Conservation (phyloP, 2,888 invertebrate genomes). For the Anorthoa munda region DNA sequence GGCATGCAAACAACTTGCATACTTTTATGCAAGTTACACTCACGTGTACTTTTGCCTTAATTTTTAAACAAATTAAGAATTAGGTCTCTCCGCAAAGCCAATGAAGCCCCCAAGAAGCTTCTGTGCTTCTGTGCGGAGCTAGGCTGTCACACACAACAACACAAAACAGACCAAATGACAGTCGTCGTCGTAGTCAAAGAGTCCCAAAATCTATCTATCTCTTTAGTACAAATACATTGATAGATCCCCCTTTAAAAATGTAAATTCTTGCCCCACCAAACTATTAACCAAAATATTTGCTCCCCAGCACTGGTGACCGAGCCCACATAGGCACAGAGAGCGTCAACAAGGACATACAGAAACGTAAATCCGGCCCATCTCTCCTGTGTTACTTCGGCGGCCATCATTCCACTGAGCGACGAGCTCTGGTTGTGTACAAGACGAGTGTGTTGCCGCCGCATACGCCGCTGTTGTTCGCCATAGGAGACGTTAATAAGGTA, state of each 20-base stretch:
- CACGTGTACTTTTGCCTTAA: no score
- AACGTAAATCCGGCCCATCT: conserved; percentile 76
- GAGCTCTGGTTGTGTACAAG: conserved; percentile 90
- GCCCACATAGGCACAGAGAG: conserved; percentile 92
- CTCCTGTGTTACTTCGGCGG: conserved; percentile 91
- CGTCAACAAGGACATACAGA: conserved; percentile 91
- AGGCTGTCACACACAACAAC: no score
- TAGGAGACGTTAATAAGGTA: conserved; percentile 68
- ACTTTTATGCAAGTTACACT: no score
- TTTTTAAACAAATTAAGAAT: no score
- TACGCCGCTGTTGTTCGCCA: conserved; percentile 90
- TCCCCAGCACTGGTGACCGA: conserved; percentile 88
- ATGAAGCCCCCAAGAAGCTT: no score
- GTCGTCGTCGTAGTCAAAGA: no score
- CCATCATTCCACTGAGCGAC: conserved; percentile 89
- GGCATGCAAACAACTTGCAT: no score
- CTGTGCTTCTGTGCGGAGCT: no score
- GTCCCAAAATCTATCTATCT: no score
- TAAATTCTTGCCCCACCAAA: neutral
- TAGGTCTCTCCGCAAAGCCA: no score
- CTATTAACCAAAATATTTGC: neutral
- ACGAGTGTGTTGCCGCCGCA: conserved; percentile 91
- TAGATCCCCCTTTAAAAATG: neutral
- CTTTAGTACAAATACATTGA: no score
- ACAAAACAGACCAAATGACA: no score